These are phyloP conservation scores for Pasiphila rectangulata DNA, from an alignment of 2,888 invertebrate species.

Conservation along the genomic window DNA sequence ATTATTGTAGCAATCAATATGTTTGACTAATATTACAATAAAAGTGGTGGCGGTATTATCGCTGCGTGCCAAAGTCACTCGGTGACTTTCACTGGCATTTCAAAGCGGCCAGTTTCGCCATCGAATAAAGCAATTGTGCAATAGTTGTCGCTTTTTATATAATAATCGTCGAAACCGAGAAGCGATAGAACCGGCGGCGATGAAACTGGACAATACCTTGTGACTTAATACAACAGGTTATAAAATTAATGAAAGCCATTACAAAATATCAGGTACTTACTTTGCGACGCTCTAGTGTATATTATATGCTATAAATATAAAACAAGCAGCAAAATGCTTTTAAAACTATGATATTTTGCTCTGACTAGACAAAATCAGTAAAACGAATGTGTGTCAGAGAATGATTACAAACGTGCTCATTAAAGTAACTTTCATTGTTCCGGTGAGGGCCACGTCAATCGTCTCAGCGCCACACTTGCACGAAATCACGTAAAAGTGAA, in stretches of 20 bases:
- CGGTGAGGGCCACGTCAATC: conserved; percentile 53
- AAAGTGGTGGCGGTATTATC: conserved; percentile 40
- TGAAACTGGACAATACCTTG: conserved; percentile 30
- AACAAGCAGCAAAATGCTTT: too few species aligned
- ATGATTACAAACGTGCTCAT: conserved; percentile 46
- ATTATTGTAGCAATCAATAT: conserved; percentile 13
- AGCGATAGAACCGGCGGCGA: conserved; percentile 36
- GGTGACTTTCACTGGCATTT: conserved; percentile 77
- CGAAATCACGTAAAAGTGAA: conserved; percentile 76
- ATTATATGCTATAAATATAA: too few species aligned
- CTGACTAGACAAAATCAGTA: conserved; percentile 17
- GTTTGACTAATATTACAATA: conserved; percentile 27
- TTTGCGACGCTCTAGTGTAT: neutral
- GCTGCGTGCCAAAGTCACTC: conserved; percentile 70
- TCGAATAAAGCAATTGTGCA: conserved; percentile 77
- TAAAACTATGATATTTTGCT: neutral
- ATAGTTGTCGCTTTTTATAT: conserved; percentile 77
- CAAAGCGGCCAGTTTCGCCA: conserved; percentile 75
- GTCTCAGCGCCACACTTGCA: conserved; percentile 53
- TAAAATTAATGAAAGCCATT: conserved; percentile 20
- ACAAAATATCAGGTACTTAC: neutral
- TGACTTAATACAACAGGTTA: conserved; percentile 22
- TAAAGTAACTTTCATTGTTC: conserved; percentile 70
- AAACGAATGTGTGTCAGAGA: conserved; percentile 40
- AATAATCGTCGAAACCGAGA: conserved; percentile 47